A percentile compares a stretch with the other conserved stretches of the same genome.
These are phyloP conservation scores for Pogona vitticeps DNA, from an alignment of 2,113 vertebrate genomes.

Conservation along the genomic window DNA sequence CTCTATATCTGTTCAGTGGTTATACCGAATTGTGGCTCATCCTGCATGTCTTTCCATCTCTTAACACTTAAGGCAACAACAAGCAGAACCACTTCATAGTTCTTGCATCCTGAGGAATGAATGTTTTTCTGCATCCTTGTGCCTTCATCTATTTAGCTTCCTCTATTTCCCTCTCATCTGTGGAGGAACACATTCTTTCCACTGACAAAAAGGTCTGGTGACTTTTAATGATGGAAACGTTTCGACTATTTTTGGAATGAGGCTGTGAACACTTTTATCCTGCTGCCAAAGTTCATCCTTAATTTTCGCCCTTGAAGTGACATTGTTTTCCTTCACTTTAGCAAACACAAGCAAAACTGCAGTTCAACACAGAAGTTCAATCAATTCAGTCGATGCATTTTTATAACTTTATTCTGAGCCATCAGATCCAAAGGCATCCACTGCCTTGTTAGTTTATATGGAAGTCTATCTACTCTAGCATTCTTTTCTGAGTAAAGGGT, in stretches of 20 bases:
- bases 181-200: slow-evolving; percentile 40
- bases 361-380: background rate
- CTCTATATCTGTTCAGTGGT: background rate
- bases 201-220: slow-evolving; percentile 47
- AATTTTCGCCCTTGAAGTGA: slow-evolving; percentile 16
- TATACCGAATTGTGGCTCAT: background rate
- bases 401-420: background rate
- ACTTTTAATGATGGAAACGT: slow-evolving; percentile 50
- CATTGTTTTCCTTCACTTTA: slow-evolving; percentile 11
- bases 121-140: slow-evolving; percentile 1
- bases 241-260: slow-evolving; percentile 61
- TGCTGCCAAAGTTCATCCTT: background rate
- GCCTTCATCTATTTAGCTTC: slow-evolving; percentile 30
- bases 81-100: background rate
- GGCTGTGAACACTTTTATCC: slow-evolving; percentile 34
- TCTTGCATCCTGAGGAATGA: background rate
- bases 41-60: background rate
- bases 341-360: slow-evolving; percentile 16
- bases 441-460: background rate
- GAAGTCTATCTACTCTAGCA: background rate
- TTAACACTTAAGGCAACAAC: background rate
- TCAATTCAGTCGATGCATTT: background rate
- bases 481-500: background rate
- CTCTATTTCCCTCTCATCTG: slow-evolving; percentile 30
- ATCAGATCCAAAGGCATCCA: background rate